Conservation (phyloP, 2,797 vertebrate genomes). For the Malacoctenus gilli region DNA sequence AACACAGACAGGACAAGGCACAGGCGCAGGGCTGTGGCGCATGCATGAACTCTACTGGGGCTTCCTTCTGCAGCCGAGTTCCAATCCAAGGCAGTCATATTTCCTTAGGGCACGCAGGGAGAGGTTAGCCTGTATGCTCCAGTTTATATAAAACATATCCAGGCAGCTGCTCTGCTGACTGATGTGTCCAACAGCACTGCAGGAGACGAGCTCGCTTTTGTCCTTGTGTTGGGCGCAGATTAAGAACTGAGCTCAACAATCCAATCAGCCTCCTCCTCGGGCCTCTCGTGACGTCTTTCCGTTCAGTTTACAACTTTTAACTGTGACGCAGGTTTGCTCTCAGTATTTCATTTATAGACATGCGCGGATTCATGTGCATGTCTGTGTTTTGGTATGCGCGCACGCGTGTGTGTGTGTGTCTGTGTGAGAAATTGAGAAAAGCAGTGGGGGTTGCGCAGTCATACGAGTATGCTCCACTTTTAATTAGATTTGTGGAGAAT, state of each 20-base stretch:
- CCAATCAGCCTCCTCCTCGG: conserved; percentile 1
- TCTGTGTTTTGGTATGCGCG: conserved; percentile 53
- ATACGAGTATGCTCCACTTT: conserved; percentile 69
- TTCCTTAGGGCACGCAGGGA: conserved; percentile 76
- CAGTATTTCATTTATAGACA: conserved; percentile 18
- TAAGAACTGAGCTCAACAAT: conserved; percentile 29
- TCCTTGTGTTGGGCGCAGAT: conserved; percentile 36
- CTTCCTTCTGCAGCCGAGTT: conserved; percentile 73
- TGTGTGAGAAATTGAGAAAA: conserved; percentile 38
- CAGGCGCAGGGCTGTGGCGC: conserved; percentile 64
- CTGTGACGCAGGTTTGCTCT: conserved; percentile 5
- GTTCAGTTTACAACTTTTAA: conserved; percentile 29
- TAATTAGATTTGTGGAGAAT: conserved; percentile 86
- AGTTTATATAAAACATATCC: conserved; percentile 81
- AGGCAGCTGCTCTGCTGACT: conserved; percentile 78
- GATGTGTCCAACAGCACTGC: conserved; percentile 68
- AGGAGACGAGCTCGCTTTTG: conserved; percentile 55
- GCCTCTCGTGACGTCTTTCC: conserved; percentile 7
- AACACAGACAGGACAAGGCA: conserved; percentile 69
- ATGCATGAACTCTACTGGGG: conserved; percentile 77
- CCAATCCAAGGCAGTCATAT: conserved; percentile 80
- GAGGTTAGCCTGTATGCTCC: conserved; percentile 68
- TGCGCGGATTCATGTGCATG: conserved; percentile 28
- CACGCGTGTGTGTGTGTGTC: too few species aligned
- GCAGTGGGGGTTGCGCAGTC: conserved; percentile 66